Percentiles rank a stretch among this genome's conserved stretches.
Conservation (phyloP, 2,113 vertebrate species). For the Anseranas semipalmata region DNA sequence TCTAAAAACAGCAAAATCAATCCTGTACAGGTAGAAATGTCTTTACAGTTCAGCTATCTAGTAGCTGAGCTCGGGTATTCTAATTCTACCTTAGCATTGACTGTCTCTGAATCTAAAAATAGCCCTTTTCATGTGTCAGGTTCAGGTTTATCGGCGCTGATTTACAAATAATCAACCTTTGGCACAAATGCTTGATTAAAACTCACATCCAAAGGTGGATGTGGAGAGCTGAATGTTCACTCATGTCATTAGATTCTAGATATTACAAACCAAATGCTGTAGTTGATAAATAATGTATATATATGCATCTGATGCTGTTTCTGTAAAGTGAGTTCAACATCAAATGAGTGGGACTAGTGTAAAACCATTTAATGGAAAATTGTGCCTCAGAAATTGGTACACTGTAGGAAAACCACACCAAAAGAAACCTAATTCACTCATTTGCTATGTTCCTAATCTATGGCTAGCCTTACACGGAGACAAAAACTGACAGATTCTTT, state of each 20-base stretch:
- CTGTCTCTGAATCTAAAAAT: slow-evolving; percentile 69
- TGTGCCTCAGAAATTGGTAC: not conserved
- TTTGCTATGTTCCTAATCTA: not conserved
- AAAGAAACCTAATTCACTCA: not conserved
- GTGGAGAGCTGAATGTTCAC: not conserved
- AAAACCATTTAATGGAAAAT: not conserved
- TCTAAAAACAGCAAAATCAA: slow-evolving; percentile 70
- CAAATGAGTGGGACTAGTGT: not conserved
- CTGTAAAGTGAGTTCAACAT: not conserved
- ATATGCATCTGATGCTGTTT: not conserved
- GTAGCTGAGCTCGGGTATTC: slow-evolving; percentile 49
- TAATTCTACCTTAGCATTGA: not conserved
- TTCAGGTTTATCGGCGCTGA: slow-evolving; percentile 56
- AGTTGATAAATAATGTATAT: not conserved
- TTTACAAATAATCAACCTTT: slow-evolving; percentile 52
- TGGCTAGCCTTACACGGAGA: not conserved
- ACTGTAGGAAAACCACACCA: not conserved
- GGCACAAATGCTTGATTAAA: slow-evolving; percentile 68
- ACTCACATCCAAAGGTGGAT: slow-evolving; percentile 26
- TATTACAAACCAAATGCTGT: not conserved
- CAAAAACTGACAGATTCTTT: not conserved
- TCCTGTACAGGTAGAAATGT: slow-evolving; percentile 46
- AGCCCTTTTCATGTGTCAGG: slow-evolving; percentile 40
- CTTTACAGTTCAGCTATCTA: slow-evolving; percentile 38
- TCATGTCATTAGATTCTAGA: not conserved